Conservation (phyloP, 1,140 invertebrate genomes). For the Drosophila eugracilis region DNA sequence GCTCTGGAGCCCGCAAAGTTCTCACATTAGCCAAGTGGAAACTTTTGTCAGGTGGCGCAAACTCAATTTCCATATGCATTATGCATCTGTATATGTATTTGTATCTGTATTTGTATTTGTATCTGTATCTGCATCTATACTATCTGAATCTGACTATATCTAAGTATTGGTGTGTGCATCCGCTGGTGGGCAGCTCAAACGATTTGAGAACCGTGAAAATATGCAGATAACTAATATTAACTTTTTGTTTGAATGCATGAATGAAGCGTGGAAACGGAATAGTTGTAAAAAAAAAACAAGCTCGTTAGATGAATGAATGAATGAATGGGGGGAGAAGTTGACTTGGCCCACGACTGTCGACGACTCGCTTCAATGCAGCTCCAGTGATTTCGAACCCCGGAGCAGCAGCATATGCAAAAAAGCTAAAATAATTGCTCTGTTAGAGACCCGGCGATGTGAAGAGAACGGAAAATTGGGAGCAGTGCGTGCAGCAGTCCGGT, state of each 20-base stretch:
- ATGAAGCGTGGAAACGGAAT: constrained; percentile 70
- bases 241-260: constrained; percentile 79
- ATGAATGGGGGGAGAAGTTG: constrained; percentile 15
- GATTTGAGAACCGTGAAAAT: constrained; percentile 78
- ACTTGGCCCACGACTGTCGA: not conserved
- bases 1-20: constrained; percentile 17
- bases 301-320: constrained; percentile 66
- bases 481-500: constrained; percentile 56
- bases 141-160: constrained; percentile 15
- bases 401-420: constrained; percentile 40
- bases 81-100: constrained; percentile 13
- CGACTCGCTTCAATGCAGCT: constrained; percentile 47
- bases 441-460: constrained; percentile 16
- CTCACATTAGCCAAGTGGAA: constrained; percentile 55
- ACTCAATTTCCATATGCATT: constrained; percentile 36
- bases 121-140: constrained; percentile 9
- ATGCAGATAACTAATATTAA: constrained; percentile 83
- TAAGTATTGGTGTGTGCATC: constrained; percentile 38
- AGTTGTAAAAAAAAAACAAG: constrained; percentile 49
- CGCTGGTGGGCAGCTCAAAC: constrained; percentile 70
- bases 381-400: constrained; percentile 12
- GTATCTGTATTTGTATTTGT: no score
- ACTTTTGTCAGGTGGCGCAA: constrained; percentile 64
- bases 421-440: constrained; percentile 58
- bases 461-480: constrained; percentile 43